These are phyloP conservation scores for Tachuris rubrigastra DNA, from an alignment of 2,113 vertebrate genomes.

Conservation along the genomic window DNA sequence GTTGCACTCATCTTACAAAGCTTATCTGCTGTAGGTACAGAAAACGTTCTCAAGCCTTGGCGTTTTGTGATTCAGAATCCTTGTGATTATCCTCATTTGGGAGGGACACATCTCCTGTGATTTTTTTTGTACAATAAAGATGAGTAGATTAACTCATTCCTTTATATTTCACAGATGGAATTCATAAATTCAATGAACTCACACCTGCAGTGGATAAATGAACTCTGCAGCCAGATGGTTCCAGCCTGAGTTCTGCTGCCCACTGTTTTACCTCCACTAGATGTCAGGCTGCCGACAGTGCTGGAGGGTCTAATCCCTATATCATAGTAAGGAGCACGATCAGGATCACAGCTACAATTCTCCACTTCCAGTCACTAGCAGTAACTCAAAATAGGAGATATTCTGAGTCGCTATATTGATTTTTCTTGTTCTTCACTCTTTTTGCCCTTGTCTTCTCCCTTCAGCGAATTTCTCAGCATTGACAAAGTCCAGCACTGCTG, in stretches of 20 bases:
- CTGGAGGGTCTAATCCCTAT: neutral
- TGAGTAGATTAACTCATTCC: neutral
- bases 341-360: neutral
- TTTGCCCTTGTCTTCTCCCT: neutral
- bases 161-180: neutral
- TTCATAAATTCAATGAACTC: neutral
- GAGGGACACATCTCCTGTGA: neutral
- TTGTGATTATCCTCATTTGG: neutral
- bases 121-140: neutral
- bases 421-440: neutral
- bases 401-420: neutral
- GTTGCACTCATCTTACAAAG: neutral
- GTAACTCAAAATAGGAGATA: neutral
- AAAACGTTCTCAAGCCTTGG: neutral
- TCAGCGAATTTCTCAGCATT: neutral
- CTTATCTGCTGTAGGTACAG: neutral
- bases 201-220: neutral
- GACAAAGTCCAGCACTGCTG: neutral
- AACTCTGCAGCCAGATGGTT: neutral
- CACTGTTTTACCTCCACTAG: conserved; percentile 41
- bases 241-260: neutral
- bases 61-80: neutral
- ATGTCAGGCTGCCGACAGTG: conserved; percentile 51
- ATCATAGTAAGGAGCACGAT: neutral
- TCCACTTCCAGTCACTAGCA: neutral